These are phyloP conservation scores for Dryobotodes eremita DNA, from an alignment of 2,888 invertebrate genomes.

Conservation along the genomic window DNA sequence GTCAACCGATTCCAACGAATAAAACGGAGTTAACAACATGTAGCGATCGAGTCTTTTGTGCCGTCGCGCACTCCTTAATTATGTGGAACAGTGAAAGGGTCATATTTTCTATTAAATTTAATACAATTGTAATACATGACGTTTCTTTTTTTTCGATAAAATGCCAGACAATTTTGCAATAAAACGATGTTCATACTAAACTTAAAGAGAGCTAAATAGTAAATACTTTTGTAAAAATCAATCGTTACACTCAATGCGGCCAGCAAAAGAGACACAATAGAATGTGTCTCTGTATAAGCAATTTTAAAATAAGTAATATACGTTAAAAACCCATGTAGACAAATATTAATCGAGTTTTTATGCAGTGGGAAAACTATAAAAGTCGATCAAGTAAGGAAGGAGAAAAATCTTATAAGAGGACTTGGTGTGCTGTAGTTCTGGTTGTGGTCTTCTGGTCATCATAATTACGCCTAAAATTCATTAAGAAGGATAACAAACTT, in stretches of 20 bases:
- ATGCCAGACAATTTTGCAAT: not conserved
- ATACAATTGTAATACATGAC: conserved; percentile 80
- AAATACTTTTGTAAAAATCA: not conserved
- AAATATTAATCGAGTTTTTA: not conserved
- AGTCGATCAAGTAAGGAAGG: not conserved
- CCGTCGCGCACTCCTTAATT: conserved; percentile 88
- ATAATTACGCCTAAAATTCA: not conserved
- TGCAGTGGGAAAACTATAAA: not conserved
- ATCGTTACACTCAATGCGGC: not conserved
- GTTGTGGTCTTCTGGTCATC: not conserved
- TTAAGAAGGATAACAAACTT: not conserved
- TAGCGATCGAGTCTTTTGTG: conserved; percentile 87
- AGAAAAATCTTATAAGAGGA: not conserved
- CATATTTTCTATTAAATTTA: conserved; percentile 90
- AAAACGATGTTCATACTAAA: not conserved
- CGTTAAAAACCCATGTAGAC: not conserved
- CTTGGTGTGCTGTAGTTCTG: not conserved
- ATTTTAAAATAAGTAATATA: not conserved
- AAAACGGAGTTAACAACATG: conserved; percentile 88
- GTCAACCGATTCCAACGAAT: conserved; percentile 89
- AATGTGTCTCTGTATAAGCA: not conserved
- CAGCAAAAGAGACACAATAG: not conserved
- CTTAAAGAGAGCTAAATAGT: not conserved
- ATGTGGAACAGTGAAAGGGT: conserved; percentile 90
- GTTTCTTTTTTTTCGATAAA: conserved; percentile 64